These are phyloP conservation scores for Calycopis cecrops DNA, from an alignment of 1,140 invertebrate species.

Conservation along the genomic window DNA sequence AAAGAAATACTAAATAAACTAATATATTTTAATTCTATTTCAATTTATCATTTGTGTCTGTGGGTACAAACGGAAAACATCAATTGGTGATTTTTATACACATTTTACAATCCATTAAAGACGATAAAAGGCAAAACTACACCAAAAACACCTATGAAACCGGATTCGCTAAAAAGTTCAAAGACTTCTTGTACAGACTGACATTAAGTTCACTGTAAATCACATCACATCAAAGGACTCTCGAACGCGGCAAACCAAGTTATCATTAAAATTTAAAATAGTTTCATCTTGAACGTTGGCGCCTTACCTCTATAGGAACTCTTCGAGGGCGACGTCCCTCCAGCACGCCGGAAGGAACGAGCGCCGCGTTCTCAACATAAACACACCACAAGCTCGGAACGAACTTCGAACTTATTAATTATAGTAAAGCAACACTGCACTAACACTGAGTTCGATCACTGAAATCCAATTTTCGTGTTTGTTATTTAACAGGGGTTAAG, in stretches of 20 bases:
- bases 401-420: slow-evolving; percentile 34
- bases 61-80: no score
- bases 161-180: slow-evolving; percentile 10
- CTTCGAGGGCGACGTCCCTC: slow-evolving; percentile 68
- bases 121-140: slow-evolving; percentile 3
- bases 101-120: background rate
- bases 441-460: slow-evolving; percentile 51
- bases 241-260: slow-evolving; percentile 18
- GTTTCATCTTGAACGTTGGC: slow-evolving; percentile 30
- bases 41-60: no score
- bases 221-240: slow-evolving; percentile 25
- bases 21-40: no score
- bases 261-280: slow-evolving; percentile 32
- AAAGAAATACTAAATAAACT: no score
- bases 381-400: slow-evolving; percentile 64
- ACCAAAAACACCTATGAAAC: background rate
- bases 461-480: slow-evolving; percentile 56
- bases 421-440: slow-evolving; percentile 48
- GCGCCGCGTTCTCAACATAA: slow-evolving; percentile 65
- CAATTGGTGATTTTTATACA: background rate
- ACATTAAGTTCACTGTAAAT: slow-evolving; percentile 25
- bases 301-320: slow-evolving; percentile 59
- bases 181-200: background rate
- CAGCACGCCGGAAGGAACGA: slow-evolving; percentile 55
- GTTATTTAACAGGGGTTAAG: slow-evolving; percentile 60